A percentile compares a stretch with the other conserved stretches of the same genome.
Conservation (phyloP, 2,888 invertebrate species). For the Oegoconia quadripuncta region DNA sequence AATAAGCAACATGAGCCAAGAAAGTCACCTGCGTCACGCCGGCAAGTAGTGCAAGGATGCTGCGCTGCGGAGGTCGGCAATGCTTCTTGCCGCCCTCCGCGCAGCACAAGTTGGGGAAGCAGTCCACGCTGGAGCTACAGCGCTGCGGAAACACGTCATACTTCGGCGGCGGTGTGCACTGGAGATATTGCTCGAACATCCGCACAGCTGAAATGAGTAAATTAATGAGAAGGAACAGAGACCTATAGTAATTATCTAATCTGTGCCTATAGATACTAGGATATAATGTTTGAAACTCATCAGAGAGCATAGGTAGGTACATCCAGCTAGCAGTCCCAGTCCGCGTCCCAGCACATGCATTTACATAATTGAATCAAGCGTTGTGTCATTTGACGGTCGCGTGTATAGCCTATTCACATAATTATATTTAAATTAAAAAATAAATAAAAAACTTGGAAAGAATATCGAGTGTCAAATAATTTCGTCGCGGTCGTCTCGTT, state of each 20-base stretch:
- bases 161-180: conserved; percentile 85
- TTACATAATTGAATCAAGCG: no score
- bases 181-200: conserved; percentile 82
- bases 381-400: no score
- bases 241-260: background rate
- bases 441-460: no score
- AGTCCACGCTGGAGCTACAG: conserved; percentile 85
- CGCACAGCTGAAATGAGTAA: conserved; percentile 53
- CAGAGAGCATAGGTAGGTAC: no score
- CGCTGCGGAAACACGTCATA: conserved; percentile 85
- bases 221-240: conserved; percentile 1
- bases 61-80: conserved; percentile 86
- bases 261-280: no score
- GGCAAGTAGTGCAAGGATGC: conserved; percentile 82
- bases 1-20: background rate
- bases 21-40: conserved; percentile 77
- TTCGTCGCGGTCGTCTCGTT: no score
- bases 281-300: no score
- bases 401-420: no score
- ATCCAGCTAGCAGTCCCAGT: no score
- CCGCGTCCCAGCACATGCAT: no score
- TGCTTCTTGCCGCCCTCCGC: conserved; percentile 85
- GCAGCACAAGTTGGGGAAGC: conserved; percentile 89
- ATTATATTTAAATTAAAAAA: no score
- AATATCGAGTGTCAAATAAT: no score